Evolutionary conservation across 1,140 invertebrate genomes (phyloP).

Genomic region (Drosophila kikkawai): DNA sequence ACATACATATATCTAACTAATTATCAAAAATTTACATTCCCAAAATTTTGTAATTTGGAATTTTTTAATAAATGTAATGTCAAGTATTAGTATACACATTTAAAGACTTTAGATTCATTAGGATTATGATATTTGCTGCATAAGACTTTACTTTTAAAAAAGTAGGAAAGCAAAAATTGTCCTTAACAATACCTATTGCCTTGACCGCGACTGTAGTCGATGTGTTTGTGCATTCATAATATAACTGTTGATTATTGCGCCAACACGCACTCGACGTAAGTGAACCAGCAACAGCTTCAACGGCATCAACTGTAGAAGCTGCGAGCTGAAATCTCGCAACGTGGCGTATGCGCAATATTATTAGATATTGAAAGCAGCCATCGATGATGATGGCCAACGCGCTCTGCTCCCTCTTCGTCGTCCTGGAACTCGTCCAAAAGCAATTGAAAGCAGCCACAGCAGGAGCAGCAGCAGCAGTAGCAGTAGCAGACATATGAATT

Average conservation of each 20-base stretch:
- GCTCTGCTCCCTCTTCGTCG: conserved; percentile 9
- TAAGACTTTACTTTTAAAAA: too few relatives aligned
- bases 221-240: conserved; percentile 78
- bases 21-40: neutral
- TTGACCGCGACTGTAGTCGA: conserved; percentile 8
- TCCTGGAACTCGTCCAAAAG: conserved; percentile 37
- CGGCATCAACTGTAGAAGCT: conserved; percentile 30
- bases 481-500: conserved; percentile 76
- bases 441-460: conserved; percentile 73
- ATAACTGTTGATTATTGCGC: conserved; percentile 82
- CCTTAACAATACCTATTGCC: neutral
- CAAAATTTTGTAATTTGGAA: neutral
- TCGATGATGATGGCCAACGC: conserved; percentile 58
- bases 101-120: neutral
- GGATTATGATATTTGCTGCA: too few relatives aligned
- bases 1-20: neutral
- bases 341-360: conserved; percentile 80
- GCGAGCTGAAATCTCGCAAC: conserved; percentile 51
- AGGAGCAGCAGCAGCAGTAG: conserved; percentile 61
- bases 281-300: conserved; percentile 62
- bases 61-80: neutral
- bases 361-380: conserved; percentile 80
- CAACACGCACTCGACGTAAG: conserved; percentile 78
- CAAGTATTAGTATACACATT: neutral
- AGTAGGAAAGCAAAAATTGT: neutral